Evolutionary conservation across 2,113 vertebrate genomes (phyloP).

Genomic region (Gadus chalcogrammus): DNA sequence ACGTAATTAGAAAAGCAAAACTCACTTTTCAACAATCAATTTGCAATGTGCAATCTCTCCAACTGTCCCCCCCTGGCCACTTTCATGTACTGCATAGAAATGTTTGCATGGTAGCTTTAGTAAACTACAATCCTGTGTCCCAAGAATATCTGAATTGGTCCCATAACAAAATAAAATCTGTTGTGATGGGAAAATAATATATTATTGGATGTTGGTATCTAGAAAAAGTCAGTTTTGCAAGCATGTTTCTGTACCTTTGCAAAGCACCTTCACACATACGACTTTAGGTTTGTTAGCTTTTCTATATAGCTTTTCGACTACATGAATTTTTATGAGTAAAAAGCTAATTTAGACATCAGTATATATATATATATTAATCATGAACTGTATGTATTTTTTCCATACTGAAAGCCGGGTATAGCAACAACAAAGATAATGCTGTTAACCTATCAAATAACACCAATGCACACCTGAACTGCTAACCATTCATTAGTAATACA

Average conservation of each 20-base stretch:
- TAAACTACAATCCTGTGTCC: conserved; percentile 67
- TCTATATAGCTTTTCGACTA: conserved; percentile 30
- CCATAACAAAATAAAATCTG: conserved; percentile 61
- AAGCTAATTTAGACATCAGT: conserved; percentile 34
- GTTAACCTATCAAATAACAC: conserved; percentile 42
- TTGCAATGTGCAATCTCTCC: conserved; percentile 48
- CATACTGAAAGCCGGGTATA: conserved; percentile 45
- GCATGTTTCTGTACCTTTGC: conserved; percentile 50
- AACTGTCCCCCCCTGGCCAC: conserved; percentile 35
- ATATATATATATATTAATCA: conserved; percentile 26
- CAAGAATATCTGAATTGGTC: conserved; percentile 68
- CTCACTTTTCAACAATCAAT: conserved; percentile 64
- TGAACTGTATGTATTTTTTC: conserved; percentile 35
- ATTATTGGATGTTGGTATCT: conserved; percentile 27
- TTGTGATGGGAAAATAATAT: conserved; percentile 38
- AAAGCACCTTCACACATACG: conserved; percentile 49
- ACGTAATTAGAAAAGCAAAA: conserved; percentile 76
- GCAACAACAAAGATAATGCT: conserved; percentile 49
- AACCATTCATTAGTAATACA: conserved; percentile 38
- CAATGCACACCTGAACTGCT: conserved; percentile 40
- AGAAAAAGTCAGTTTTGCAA: conserved; percentile 31
- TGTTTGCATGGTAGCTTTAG: conserved; percentile 70
- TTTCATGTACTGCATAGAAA: conserved; percentile 77
- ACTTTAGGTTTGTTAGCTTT: conserved; percentile 26
- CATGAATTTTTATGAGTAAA: conserved; percentile 31